Evolutionary conservation across 1,140 invertebrate genomes (phyloP), one percentile per base, ranked within the genome.

Genomic region (Arion vulgaris): DNA sequence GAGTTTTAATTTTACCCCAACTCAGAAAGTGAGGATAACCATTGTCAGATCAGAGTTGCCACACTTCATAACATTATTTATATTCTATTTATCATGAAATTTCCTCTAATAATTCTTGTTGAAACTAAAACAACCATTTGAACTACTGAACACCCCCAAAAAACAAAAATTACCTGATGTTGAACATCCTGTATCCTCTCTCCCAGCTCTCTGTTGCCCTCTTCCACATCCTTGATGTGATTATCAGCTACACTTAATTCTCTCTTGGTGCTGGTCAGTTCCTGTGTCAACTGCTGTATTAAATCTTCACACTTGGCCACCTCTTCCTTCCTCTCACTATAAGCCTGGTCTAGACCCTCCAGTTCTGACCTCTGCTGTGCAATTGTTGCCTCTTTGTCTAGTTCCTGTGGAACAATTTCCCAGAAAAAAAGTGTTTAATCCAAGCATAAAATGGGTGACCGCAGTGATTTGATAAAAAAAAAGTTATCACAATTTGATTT

Each of bases 231-330:
- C 45, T 83, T 85, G 38, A 91, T 85, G n/a, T 89, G 87, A 36
- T 86, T 86, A 73, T 89, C 85, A 15, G 90, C 83, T 38, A 88
- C 78, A 26, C 87, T 86, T 45, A 92, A 85, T 26, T 92, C 91
- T 62, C 90, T 87, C 77, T 92, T 91, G 4, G 87, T 87, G 0
- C 83, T 81, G 57, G 86, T 89, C 49, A 92, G 83, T 80, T 92
- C 92, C 62, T 88, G 85, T 17, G 90, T 91, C n/a, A 92, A 84
- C 84, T 91, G 89, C 39, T 91, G 88, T 28, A 92, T 90, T 28
- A 92, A 87, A 45, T 90, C 89, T 74, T 92, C 91, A 81, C 90
- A 90, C 39, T 90, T 89, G 41, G 79, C 78, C 28, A 92, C 85
- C 83, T 91, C 88, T 23, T 86, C 86, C 83, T 89, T 88, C 0